Conservation (phyloP, 2,113 vertebrate species). For the Paralichthys olivaceus region DNA sequence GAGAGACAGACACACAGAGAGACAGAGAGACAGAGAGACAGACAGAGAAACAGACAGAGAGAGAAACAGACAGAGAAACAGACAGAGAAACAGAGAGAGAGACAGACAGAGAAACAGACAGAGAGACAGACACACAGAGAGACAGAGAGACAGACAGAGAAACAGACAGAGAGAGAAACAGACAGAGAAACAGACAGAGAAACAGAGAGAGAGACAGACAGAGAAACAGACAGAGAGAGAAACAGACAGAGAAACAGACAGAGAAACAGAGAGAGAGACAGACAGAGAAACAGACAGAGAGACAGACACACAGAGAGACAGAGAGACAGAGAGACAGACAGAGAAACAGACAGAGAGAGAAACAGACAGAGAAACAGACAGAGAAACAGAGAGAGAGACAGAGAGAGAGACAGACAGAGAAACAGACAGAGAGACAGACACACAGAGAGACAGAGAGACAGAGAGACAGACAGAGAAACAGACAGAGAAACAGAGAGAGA, state of each 20-base stretch:
- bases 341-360: no score
- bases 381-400: no score
- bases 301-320: constrained; percentile 4
- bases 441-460: constrained; percentile 11
- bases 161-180: no score
- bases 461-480: no score
- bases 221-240: constrained; percentile 9
- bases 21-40: no score
- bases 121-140: constrained; percentile 7
- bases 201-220: constrained; percentile 3
- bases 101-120: constrained; percentile 4
- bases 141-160: not conserved
- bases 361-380: no score
- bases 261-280: no score
- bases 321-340: constrained; percentile 3
- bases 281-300: not conserved
- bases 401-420: constrained; percentile 15
- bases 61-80: no score
- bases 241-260: not conserved
- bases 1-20: constrained; percentile 7
- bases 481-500: no score
- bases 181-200: constrained; percentile 13
- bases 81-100: no score
- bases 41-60: no score
- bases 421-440: constrained; percentile 11